Evolutionary conservation across 2,888 invertebrate species (phyloP), one percentile per base, ranked within the genome.

Genomic region (Brachypalpus laphriformis): DNA sequence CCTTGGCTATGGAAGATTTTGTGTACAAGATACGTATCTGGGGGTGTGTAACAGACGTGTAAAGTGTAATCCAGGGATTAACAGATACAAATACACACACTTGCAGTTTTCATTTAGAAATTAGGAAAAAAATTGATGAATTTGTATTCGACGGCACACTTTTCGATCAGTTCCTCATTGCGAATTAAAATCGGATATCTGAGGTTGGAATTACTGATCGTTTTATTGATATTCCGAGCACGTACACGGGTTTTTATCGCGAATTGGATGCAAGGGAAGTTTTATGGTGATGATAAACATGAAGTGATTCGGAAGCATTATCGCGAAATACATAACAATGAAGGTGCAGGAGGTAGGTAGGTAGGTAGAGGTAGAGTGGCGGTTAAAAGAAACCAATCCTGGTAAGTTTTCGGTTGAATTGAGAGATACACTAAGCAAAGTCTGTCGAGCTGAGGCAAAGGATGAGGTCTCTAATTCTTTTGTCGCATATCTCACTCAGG

Each of bases 1-100:
- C 74, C 74, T 65, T 75, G 74, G 7, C 56, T 56, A 47, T 56
- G 34, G 16, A 34, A 56, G 18, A 34, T 8, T 28, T 20, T 16
- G 37, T 40, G n/a, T 37, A n/a, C 37, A 37, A 37, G 11, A 37
- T 37, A n/a, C 18, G 37, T 14, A 34, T 47, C 28, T 65, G 42
- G 31, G 1, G 16, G 16, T 37, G 57, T 37, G 57, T 25, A 8
- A 34, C 7, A 28, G 40, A 25, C 59, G 59, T 59, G 59, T 22
- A 14, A 59, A 22, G 25, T 14, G 14, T 40, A 59, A 59, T 25
- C n/a, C 0, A 4, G 40, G 40, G 40, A n/a, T 25, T 49, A 49
- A 20, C 3, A 1, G 4, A 11, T 7, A 14, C 14, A 14, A 45
- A 9, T 0, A 8, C 8, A 2, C 6, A 8, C 3, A 14, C 1